Conservation (phyloP, 2,113 vertebrate species). For the Daphoenositta chrysoptera region DNA sequence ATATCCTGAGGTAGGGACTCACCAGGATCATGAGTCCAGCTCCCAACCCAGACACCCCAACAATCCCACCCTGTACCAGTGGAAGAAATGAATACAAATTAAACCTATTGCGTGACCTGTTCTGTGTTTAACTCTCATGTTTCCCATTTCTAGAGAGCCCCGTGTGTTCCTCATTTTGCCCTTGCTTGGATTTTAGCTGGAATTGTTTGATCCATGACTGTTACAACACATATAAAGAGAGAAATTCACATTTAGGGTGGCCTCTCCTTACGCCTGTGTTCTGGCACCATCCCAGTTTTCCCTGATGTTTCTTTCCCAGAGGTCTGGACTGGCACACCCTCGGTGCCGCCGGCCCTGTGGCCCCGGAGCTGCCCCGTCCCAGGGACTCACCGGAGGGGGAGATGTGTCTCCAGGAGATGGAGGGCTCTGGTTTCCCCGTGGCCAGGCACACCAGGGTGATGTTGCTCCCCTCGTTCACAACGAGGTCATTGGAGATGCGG, state of each 20-base stretch:
- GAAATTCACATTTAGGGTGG: rapidly evolving
- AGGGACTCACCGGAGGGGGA: slow-evolving; percentile 83
- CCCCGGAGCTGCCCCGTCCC: neutral
- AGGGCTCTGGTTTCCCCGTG: slow-evolving; percentile 93
- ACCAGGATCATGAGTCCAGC: neutral
- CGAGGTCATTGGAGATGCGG: slow-evolving; percentile 88
- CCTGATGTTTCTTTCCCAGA: neutral
- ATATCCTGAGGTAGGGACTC: neutral
- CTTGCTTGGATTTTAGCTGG: neutral
- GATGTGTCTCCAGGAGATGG: slow-evolving; percentile 97
- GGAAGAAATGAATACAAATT: neutral
- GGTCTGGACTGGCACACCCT: neutral
- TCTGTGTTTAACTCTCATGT: neutral
- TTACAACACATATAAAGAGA: rapidly evolving
- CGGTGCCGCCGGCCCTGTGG: neutral
- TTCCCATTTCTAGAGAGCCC: neutral
- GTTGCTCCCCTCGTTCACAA: slow-evolving; percentile 95
- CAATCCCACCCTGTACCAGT: neutral
- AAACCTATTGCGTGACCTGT: neutral
- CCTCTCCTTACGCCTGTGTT: rapidly evolving
- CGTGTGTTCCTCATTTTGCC: neutral
- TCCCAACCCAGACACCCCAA: neutral
- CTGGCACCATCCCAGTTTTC: rapidly evolving
- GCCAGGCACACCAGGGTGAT: slow-evolving; percentile 93
- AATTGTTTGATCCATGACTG: neutral